Base-by-base conservation (phyloP, 2,113 vertebrate species). In the Rhinolophus sinicus region DNA sequence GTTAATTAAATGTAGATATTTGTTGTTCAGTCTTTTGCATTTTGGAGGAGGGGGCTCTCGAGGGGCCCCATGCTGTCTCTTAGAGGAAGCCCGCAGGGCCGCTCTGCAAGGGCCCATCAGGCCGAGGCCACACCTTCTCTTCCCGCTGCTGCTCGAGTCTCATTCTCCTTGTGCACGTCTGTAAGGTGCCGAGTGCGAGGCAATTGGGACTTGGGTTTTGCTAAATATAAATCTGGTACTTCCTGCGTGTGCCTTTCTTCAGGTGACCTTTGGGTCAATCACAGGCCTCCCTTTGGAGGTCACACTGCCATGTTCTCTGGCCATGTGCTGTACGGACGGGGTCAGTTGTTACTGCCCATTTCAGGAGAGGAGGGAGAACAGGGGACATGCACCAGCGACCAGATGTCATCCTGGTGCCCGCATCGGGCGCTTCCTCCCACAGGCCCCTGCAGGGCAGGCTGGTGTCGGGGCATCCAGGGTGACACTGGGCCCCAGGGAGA, bases 41-140 rank as follows among this genome's bases (percentile, higher is more conserved):
- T 95, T 94, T 62, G 24, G 22, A 82, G 54, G 62, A 69, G 11
- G 13, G 65, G 26, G 33, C 15, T 78, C 52, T 84, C 11, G 0
- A 62, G 65, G 70, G 56, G 10, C 9, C 54, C 30, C 60, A 24
- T 18, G 3, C 28, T 26, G 5, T 75, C 64, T 28, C 33, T 52
- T 40, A 69, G 40, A 38, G 22, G 38, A 84, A 24, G 47, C 30
- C 26, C 26, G 2, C 14, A 19, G 28, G 2, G 47, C 12, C 0
- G 0, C 33, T 72, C 54, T 38, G 67, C 30, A 13, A 0, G 3
- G 10, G 22, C 15, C 22, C 28, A 2, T 24, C 8, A 12, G 35
- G 21, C n/a, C 65, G 54, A 60, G 72, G 50, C 44, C 30, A 35
- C 52, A 52, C 7, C 3, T 38, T 26, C 1, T 16, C 38, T 58